Base-by-base conservation (phyloP, 2,888 invertebrate species). In the Trimorus sp. region DNA sequence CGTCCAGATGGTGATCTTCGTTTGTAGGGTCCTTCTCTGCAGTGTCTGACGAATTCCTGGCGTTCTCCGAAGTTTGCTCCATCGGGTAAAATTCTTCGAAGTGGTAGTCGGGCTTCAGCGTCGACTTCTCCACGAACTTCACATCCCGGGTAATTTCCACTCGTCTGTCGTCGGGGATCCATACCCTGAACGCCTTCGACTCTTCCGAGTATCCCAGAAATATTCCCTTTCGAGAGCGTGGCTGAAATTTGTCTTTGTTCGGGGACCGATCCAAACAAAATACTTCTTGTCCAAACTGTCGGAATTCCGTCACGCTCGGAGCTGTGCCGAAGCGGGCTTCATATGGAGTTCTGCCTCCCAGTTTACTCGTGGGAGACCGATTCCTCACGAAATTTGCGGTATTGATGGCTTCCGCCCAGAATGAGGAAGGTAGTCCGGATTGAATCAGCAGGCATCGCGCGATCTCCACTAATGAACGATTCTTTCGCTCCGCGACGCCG, bases 141-240 rank as follows among this genome's bases (percentile, higher is more conserved):
- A 51, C 51, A 15, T 51, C 51, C 51, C 15, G 11, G n/a, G 51
- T 51, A 14, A 51, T 14, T 14, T 51, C 51, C n/a, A 51, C 51
- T 51, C 15, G 15, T 54, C 36, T 54, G 37, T 59, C 59, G 7
- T 59, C 38, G 1, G 59, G 59, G 11, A 59, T n/a, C 59, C 59
- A 59, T 6, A 59, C n/a, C 14, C 59, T 59, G 40, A 40, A 59
- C 14, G 40, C 59, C 59, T 59, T 59, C 11, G 14, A 11, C n/a
- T 59, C 59, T 59, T 59, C 59, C 3, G 59, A 59, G n/a, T 40
- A 59, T 14, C 59, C 12, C 11, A 59, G 14, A n/a, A 59, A 59
- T 26, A 59, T 59, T 9, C 59, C 59, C 7, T n/a, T 59, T 9
- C 14, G 42, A 11, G 54, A 15, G 26, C 7, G 5, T 7, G 54